Percentiles rank a stretch among this genome's conserved stretches.
Conservation (phyloP, 2,113 vertebrate species). For the Onychostruthus taczanowskii region DNA sequence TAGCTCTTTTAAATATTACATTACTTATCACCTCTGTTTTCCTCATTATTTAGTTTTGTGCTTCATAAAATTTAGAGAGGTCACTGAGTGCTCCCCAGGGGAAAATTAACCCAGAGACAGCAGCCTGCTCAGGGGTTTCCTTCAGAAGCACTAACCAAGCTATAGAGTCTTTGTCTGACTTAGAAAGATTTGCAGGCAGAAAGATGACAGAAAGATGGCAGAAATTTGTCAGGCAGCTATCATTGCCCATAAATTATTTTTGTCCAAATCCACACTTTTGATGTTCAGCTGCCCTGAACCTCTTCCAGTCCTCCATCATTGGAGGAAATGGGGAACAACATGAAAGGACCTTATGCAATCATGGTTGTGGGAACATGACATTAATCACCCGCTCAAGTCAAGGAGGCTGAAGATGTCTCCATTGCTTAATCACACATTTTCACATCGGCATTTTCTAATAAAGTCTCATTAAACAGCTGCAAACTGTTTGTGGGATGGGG, state of each 20-base stretch:
- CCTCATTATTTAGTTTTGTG: neutral
- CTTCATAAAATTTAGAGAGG: neutral
- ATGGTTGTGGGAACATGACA: accelerated
- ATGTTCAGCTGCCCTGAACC: neutral
- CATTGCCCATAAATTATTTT: neutral
- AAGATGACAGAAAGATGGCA: neutral
- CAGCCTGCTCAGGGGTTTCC: neutral
- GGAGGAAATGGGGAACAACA: neutral
- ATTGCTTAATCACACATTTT: neutral
- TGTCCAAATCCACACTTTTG: neutral
- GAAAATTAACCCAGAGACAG: neutral
- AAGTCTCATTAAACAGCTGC: neutral
- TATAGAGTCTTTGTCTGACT: neutral
- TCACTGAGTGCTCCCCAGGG: neutral
- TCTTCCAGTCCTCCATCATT: neutral
- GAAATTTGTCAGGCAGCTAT: neutral
- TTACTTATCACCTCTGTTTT: neutral
- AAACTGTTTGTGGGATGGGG: accelerated
- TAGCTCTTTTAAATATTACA: neutral
- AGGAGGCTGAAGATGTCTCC: neutral
- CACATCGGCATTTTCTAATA: neutral
- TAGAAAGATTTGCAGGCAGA: neutral
- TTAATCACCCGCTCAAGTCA: neutral
- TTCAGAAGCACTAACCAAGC: neutral
- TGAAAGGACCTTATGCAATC: neutral